Evolutionary conservation across 2,113 vertebrate genomes (phyloP).

Genomic region (Rhodinocichla rosea): DNA sequence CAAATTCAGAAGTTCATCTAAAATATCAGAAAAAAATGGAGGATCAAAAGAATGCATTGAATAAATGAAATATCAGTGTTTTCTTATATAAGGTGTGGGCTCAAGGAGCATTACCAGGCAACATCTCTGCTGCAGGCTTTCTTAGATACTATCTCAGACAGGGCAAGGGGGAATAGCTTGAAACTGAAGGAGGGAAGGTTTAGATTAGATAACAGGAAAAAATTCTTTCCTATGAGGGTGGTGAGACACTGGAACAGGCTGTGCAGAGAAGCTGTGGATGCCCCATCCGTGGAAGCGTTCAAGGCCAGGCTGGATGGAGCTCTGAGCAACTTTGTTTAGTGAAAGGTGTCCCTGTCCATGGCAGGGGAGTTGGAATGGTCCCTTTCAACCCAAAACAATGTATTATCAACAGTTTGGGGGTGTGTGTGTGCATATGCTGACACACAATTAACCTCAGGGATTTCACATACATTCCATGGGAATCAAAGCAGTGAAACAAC

Average conservation of each 20-base stretch:
- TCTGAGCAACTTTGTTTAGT: neutral
- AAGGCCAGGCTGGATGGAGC: neutral
- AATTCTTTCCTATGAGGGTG: neutral
- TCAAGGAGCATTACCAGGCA: neutral
- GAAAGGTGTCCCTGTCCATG: neutral
- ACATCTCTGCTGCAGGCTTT: neutral
- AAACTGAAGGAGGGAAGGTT: neutral
- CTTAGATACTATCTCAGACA: neutral
- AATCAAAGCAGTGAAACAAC: neutral
- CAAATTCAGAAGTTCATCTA: neutral
- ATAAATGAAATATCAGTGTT: neutral
- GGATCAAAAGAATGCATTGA: neutral
- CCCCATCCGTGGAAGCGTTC: neutral
- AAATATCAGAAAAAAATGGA: neutral
- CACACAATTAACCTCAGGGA: rapidly evolving
- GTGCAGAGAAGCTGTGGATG: neutral
- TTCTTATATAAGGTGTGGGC: neutral
- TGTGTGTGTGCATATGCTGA: too few relatives aligned
- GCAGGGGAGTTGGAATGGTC: neutral
- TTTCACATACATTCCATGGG: neutral
- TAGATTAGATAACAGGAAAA: neutral
- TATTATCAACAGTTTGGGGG: neutral
- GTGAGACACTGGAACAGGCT: neutral
- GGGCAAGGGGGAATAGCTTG: neutral
- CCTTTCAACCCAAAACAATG: neutral